Conservation (phyloP, 2,888 invertebrate species). For the Thecophora atra region DNA sequence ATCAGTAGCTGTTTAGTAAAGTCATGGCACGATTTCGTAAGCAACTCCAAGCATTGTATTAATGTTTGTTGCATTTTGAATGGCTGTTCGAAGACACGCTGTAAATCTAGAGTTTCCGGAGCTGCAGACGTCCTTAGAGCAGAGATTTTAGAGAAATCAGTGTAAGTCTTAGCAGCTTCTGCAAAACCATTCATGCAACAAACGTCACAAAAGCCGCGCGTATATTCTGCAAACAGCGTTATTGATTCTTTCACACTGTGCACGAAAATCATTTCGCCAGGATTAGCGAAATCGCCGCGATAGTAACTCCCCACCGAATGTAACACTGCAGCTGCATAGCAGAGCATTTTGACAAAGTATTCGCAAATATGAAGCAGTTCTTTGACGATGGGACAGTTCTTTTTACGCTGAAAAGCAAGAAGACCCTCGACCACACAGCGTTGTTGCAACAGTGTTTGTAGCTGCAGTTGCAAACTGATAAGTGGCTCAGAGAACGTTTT, state of each 20-base stretch:
- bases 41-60: conserved; percentile 57
- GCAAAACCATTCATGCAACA: conserved; percentile 77
- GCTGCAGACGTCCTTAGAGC: conserved; percentile 43
- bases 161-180: conserved; percentile 70
- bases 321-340: conserved; percentile 75
- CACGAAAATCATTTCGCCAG: conserved; percentile 75
- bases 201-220: conserved; percentile 77
- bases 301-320: conserved; percentile 76
- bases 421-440: conserved; percentile 46
- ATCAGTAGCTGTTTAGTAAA: conserved; percentile 56
- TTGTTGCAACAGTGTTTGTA: conserved; percentile 54
- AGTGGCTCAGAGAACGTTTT: conserved; percentile 49
- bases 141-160: conserved; percentile 41
- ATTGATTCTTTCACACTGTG: conserved; percentile 78
- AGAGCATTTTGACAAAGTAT: conserved; percentile 75
- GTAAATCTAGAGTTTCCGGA: conserved; percentile 45
- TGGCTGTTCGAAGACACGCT: conserved; percentile 58
- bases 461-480: conserved; percentile 55
- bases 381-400: conserved; percentile 43
- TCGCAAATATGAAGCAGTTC: conserved; percentile 67
- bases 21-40: conserved; percentile 53
- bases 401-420: conserved; percentile 40
- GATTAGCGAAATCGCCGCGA: conserved; percentile 71
- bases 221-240: conserved; percentile 76
- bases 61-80: conserved; percentile 59